Evolutionary conservation across 2,888 invertebrate species (phyloP), one percentile per base, ranked within the genome.

Genomic region (Hesperia comma): DNA sequence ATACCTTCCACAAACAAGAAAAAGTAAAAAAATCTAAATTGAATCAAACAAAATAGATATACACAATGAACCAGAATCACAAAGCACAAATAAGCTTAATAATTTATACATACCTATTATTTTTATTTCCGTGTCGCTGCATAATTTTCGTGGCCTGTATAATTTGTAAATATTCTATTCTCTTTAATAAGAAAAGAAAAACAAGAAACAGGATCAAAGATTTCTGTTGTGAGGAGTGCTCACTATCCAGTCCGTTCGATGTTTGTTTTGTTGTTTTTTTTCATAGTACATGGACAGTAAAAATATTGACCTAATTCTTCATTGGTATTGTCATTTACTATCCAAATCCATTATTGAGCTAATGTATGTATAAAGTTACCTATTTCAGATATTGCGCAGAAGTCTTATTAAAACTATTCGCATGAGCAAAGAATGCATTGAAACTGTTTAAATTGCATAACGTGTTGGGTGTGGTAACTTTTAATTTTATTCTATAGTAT

Each of bases 161-260:
- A 46, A 46, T 49, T 49, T 49, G n/a, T 49, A 49, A 49, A 49
- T 19, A 49, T 49, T 49, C 10, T 21, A 19, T 49, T 49, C 10
- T 49, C 7, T 19, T 46, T 41, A 41, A 43, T 26, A 37, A 49
- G 49, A n/a, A 49, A 49, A 49, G 49, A 1, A 49, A 49, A 21
- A 49, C 49, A 12, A 19, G 19, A 19, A 46, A 19, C 19, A n/a
- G 49, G 19, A 19, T 10, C 49, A 49, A 49, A 49, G 49, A 19
- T 49, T 19, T 19, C 19, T 5, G 12, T 49, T 49, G 17, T 12
- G 17, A 19, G 12, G 49, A 49, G 0, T 49, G 49, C 19, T 19
- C 49, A 49, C 49, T 19, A 12, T 19, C 49, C 19, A 19, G 6
- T 26, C 26, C 3, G 26, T 26, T n/a, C 49, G 19, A 49, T 19